Evolutionary conservation across 1,140 invertebrate genomes (phyloP).

Genomic region (Drosophila parabipectinata): DNA sequence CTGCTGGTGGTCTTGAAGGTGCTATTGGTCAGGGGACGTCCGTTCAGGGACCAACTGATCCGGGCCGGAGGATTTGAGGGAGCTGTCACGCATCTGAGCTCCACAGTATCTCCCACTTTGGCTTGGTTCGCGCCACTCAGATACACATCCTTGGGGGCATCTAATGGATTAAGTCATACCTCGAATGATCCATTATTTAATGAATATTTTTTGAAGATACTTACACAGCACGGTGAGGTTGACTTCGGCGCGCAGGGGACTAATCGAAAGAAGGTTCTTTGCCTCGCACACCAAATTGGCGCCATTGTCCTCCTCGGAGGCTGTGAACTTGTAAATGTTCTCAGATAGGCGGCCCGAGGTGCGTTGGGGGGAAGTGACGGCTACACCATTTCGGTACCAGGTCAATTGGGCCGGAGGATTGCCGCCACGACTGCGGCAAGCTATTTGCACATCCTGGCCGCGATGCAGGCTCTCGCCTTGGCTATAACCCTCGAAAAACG

Average conservation of each 20-base stretch:
- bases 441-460: conserved; percentile 94
- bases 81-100: conserved; percentile 94
- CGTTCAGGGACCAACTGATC: conserved; percentile 94
- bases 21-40: conserved; percentile 88
- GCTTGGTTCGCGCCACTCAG: conserved; percentile 94
- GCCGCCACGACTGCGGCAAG: conserved; percentile 96
- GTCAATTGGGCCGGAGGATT: conserved; percentile 97
- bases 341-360: conserved; percentile 92
- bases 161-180: conserved; percentile 84
- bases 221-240: conserved; percentile 96
- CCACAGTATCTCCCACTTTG: conserved; percentile 92
- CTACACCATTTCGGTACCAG: conserved; percentile 96
- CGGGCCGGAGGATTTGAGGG: conserved; percentile 95
- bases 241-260: conserved; percentile 92
- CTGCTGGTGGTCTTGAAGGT: conserved; percentile 87
- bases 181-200: not conserved
- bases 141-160: conserved; percentile 92
- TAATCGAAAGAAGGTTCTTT: conserved; percentile 93
- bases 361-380: conserved; percentile 84
- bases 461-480: conserved; percentile 93
- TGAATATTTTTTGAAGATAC: conserved; percentile 83
- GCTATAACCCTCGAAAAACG: conserved; percentile 96
- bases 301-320: conserved; percentile 95
- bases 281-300: conserved; percentile 96
- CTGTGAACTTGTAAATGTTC: conserved; percentile 93